Base-by-base conservation (phyloP, 2,113 vertebrate genomes). In the Excalfactoria chinensis region DNA sequence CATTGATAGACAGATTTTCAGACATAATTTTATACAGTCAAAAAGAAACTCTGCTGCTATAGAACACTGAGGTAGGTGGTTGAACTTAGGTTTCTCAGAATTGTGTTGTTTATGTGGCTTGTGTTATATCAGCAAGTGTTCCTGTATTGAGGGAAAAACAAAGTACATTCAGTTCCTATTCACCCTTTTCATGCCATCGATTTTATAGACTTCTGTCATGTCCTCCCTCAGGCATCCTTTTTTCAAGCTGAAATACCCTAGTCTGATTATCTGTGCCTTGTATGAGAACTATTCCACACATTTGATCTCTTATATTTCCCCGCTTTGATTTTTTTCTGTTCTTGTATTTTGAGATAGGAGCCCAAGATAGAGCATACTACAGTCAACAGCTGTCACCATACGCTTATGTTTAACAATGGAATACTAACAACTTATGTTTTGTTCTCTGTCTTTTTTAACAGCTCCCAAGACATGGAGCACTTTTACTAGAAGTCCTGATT, bases 181-280 rank as follows among this genome's bases (percentile, higher is more conserved):
- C 70, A 79, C 22, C 30, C 7, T 69, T 75, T 85, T 79, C 48
- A 53, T 66, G 22, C 14, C 66, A 89, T 87, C 87, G 81, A 85
- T 93, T 92, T 93, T 89, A 49, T 40, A 87, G 44, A 28, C 21
- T 79, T 93, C 35, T 91, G 81, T 73, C 67, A 55, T 9, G 18
- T 87, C 15, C 17, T 86, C 66, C 63, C 44, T 85, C 5, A 8
- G 63, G 41, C 58, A 44, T 66, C 6, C 8, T 67, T 78, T 87
- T 69, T 73, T 72, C 26, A 75, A 58, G 30, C 25, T 90, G 66
- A 84, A 90, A 90, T 79, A 6, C 22, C 23, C 18, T 64, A 37
- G n/a, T 53, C n/a, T 66, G 48, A 28, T 86, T 75, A 60, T 92
- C 53, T 91, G 20, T 84, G 90, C 43, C 74, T 34, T 81, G 34